Evolutionary conservation across 2,888 invertebrate species (phyloP), one percentile per base, ranked within the genome.

Genomic region (Romanomermis culicivorax): DNA sequence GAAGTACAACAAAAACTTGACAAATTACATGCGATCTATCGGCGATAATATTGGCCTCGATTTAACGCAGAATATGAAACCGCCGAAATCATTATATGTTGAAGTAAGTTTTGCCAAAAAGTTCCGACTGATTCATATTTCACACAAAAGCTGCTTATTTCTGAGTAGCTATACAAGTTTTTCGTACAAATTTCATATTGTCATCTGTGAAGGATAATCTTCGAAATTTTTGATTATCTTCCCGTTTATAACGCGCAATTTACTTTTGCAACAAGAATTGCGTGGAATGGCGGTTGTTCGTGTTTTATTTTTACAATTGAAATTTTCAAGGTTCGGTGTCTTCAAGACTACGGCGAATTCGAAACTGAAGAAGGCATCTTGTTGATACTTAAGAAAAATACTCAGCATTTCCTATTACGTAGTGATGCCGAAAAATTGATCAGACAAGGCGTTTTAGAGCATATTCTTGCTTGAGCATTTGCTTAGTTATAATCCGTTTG

Each of bases 321-420:
- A n/a, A n/a, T n/a, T n/a, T n/a, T n/a, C n/a, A n/a, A 45, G 77
- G 79, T 79, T 1, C 76, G 85, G 20, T 91, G 89, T 68, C 67
- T 87, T 49, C 75, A 78, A 49, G 87, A 95, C 70, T 88, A 88
- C 71, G 95, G 95, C 0, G 87, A 85, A 68, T 79, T 87, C 63
- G 93, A 93, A 71, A 75, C 91, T 11, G 86, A 85, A 63, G 85
- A 87, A 73, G 95, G 93, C n/a, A 83, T 84, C 65, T 78, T 83
- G 2, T 78, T 95, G 25, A 76, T 82, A 60, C 74, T 95, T 24
- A 87, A 84, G 69, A 85, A 85, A 70, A 84, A 89, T 67, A 86
- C 85, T 51, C 58, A 63, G 62, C 64, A 65, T 57, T 62, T 56
- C 14, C 57, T 65, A 17, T 63, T 62, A 2, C 58, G 62, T 2